phyloP scores from a whole-genome alignment of 2,888 invertebrate species.

The Trachelus iudaicus region DNA sequence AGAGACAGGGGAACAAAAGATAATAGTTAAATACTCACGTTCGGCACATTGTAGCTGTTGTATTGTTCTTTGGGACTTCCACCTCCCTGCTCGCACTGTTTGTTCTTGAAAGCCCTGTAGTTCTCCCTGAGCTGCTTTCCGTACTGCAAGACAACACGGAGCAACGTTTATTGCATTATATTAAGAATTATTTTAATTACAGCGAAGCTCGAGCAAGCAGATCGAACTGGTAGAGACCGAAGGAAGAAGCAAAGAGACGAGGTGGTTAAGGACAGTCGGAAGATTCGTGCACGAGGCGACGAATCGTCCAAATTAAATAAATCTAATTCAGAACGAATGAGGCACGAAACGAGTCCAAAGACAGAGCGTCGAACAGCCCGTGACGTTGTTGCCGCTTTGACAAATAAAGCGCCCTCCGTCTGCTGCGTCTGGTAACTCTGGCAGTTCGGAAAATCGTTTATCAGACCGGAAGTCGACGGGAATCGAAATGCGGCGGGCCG shows the following conservation, averaged over 20 bases:
- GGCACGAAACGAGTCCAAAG: neutral
- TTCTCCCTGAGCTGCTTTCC: constrained; percentile 73
- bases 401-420: constrained; percentile 7
- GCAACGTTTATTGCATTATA: no score
- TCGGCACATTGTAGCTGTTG: constrained; percentile 67
- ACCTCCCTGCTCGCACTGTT: constrained; percentile 64
- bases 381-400: neutral
- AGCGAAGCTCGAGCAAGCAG: no score
- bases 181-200: no score
- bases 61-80: constrained; percentile 67
- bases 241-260: no score
- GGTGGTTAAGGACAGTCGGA: no score
- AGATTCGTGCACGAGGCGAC: no score
- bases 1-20: neutral
- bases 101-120: constrained; percentile 72
- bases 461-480: constrained; percentile 21
- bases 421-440: neutral
- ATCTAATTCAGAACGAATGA: no score
- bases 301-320: no score
- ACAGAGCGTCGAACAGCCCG: neutral
- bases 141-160: constrained; percentile 67
- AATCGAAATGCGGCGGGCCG: constrained; percentile 24
- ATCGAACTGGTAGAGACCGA: no score
- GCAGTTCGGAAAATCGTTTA: constrained; percentile 19
- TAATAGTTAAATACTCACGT: constrained; percentile 64